Conservation (phyloP, 2,888 invertebrate species). For the Omphaloscelis lunosa region DNA sequence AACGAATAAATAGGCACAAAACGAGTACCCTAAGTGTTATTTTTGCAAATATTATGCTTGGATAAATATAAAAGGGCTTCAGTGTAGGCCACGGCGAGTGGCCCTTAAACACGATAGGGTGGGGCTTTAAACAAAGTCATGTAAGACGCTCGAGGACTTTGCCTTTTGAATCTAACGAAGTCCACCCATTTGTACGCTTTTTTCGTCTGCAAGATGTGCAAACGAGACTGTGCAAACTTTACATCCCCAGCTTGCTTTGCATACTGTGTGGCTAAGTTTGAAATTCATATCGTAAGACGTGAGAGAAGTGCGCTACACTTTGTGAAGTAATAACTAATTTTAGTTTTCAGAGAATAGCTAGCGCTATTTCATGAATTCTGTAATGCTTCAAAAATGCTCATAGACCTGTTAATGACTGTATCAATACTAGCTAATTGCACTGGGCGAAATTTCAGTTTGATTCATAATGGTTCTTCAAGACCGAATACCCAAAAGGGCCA, state of each 20-base stretch:
- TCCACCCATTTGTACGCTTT: slow-evolving; percentile 44
- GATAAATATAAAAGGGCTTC: slow-evolving; percentile 55
- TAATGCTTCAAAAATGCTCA: background rate
- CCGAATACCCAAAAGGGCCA: background rate
- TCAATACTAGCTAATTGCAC: background rate
- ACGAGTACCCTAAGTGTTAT: slow-evolving; percentile 34
- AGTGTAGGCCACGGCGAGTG: slow-evolving; percentile 40
- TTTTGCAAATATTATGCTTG: slow-evolving; percentile 57
- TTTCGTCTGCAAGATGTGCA: slow-evolving; percentile 21
- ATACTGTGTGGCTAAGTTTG: slow-evolving; percentile 3
- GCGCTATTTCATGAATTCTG: background rate
- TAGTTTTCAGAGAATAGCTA: no score
- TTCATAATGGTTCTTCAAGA: background rate
- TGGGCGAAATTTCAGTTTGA: background rate
- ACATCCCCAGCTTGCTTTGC: slow-evolving; percentile 11
- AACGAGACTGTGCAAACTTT: slow-evolving; percentile 37
- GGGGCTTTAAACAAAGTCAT: slow-evolving; percentile 60
- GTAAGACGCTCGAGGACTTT: slow-evolving; percentile 47
- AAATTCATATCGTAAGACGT: background rate
- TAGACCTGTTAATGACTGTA: background rate
- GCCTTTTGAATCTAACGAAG: slow-evolving; percentile 61
- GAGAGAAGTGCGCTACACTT: background rate
- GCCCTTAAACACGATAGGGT: slow-evolving; percentile 52
- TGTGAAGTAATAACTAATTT: background rate
- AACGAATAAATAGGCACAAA: slow-evolving; percentile 38